A percentile compares a stretch with the other conserved stretches of the same genome.
phyloP scores from a whole-genome alignment of 2,113 vertebrate species.

The Macroglossus sobrinus region DNA sequence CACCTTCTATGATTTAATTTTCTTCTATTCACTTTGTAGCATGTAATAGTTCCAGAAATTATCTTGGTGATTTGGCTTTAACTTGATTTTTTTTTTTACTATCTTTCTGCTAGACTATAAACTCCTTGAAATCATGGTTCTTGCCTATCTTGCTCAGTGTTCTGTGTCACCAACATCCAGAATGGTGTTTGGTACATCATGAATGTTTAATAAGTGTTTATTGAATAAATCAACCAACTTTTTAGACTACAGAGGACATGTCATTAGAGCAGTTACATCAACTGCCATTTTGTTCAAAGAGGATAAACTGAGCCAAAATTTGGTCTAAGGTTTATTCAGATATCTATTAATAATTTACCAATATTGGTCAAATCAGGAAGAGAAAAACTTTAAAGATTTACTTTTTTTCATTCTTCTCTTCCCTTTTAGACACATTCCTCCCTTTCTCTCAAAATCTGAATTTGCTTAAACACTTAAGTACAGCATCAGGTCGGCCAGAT shows the following conservation, averaged over 20 bases:
- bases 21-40: neutral
- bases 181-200: neutral
- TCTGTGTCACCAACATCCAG: neutral
- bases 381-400: neutral
- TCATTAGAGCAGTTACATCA: neutral
- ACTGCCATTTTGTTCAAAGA: neutral
- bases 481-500: neutral
- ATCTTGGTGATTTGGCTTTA: neutral
- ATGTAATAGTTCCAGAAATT: neutral
- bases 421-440: neutral
- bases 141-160: neutral
- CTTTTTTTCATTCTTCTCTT: neutral
- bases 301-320: neutral
- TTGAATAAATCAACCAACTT: neutral
- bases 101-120: neutral
- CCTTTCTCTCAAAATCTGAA: neutral
- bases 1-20: neutral
- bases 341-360: neutral
- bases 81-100: neutral
- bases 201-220: neutral
- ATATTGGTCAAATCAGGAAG: neutral
- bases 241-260: neutral
- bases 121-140: neutral
- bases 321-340: neutral
- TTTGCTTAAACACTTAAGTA: neutral